Conservation (phyloP, 2,797 vertebrate species). For the Nannoperca obscura region DNA sequence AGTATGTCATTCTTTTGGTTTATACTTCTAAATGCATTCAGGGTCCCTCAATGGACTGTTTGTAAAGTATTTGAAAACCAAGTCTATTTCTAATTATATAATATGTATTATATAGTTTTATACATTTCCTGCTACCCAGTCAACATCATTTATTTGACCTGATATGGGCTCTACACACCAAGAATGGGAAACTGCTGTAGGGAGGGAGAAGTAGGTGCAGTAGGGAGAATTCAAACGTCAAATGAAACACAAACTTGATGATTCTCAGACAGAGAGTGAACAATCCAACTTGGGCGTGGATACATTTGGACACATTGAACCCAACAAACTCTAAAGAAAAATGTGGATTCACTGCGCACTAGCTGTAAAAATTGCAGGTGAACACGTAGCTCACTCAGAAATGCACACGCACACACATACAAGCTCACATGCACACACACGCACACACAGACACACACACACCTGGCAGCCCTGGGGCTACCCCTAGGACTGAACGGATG, state of each 20-base stretch:
- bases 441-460: slow-evolving; percentile 49
- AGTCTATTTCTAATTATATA: not conserved
- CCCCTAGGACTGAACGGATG: slow-evolving; percentile 73
- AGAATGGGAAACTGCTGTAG: not conserved
- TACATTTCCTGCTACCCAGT: not conserved
- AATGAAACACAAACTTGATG: slow-evolving; percentile 6
- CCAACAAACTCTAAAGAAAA: slow-evolving; percentile 29
- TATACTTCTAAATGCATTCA: not conserved
- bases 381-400: slow-evolving; percentile 26
- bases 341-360: slow-evolving; percentile 21
- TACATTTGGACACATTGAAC: slow-evolving; percentile 12
- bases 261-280: slow-evolving; percentile 14
- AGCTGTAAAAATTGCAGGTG: slow-evolving; percentile 51
- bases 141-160: not conserved
- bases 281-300: slow-evolving; percentile 17
- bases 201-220: not conserved
- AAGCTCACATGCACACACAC: slow-evolving; percentile 27
- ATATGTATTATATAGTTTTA: not conserved
- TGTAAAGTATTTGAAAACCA: not conserved
- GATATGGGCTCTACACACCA: not conserved
- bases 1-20: not conserved
- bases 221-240: slow-evolving; percentile 6
- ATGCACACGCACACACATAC: slow-evolving; percentile 30
- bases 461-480: slow-evolving; percentile 73
- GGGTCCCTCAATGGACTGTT: not conserved